Conservation (phyloP, 2,888 invertebrate genomes). For the Chaetogeoica ovagalla region DNA sequence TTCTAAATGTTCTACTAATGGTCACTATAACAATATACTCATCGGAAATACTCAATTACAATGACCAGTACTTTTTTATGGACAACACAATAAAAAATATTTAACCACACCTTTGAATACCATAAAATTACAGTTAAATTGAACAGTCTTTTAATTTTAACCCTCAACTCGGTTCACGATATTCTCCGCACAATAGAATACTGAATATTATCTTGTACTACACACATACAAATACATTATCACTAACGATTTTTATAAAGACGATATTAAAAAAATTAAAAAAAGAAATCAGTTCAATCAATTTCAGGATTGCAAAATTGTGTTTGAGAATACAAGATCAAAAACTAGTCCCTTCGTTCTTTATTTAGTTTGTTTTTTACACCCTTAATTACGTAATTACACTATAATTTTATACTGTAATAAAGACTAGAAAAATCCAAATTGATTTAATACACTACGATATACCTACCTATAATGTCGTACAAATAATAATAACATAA, state of each 20-base stretch:
- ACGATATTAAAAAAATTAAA: conserved; percentile 6
- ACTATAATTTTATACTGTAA: neutral
- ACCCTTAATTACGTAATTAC: conserved; percentile 3
- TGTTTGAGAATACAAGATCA: neutral
- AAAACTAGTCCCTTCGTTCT: neutral
- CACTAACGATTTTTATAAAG: neutral
- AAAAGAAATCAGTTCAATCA: conserved; percentile 41
- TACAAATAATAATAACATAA: neutral
- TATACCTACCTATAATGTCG: neutral
- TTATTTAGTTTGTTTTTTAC: neutral
- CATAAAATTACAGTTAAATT: conserved; percentile 41
- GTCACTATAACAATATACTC: neutral
- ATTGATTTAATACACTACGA: neutral
- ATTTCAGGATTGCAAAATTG: neutral
- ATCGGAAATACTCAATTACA: neutral
- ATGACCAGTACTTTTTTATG: neutral
- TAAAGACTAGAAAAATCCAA: conserved; percentile 26
- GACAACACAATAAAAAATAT: conserved; percentile 23
- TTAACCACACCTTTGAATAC: conserved; percentile 5
- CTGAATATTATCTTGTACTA: neutral
- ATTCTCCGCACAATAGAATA: neutral
- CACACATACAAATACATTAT: neutral
- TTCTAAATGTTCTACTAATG: too few relatives aligned
- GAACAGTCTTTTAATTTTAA: conserved; percentile 47
- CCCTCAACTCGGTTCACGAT: conserved; percentile 37